Conservation (phyloP, 2,797 vertebrate species). For the Falco cherrug region DNA sequence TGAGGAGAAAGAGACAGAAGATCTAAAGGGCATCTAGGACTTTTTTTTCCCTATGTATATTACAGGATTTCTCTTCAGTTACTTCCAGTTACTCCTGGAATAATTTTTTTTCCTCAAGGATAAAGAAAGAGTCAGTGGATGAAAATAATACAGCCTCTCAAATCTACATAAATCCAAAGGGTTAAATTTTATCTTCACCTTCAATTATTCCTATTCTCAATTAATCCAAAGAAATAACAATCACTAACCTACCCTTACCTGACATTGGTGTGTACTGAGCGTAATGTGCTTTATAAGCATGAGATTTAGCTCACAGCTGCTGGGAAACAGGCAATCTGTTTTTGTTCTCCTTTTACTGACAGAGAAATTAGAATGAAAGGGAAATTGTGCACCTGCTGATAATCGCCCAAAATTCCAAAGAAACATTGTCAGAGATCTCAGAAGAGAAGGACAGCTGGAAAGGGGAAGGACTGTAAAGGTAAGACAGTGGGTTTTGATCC, state of each 20-base stretch:
- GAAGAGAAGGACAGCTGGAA: not conserved
- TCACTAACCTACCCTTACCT: not conserved
- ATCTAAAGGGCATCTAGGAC: not conserved
- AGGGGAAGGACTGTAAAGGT: not conserved
- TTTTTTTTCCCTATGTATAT: not conserved
- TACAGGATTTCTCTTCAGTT: not conserved
- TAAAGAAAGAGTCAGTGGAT: not conserved
- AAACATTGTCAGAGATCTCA: not conserved
- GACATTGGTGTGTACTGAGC: not conserved
- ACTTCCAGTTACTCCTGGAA: not conserved
- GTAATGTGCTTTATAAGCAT: not conserved
- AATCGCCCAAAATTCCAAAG: not conserved
- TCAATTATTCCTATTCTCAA: not conserved
- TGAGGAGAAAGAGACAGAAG: not conserved
- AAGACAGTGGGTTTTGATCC: not conserved
- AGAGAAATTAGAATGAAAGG: not conserved
- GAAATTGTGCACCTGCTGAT: not conserved
- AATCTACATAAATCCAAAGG: not conserved
- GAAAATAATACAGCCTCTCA: not conserved
- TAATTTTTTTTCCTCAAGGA: not conserved
- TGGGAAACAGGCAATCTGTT: not conserved
- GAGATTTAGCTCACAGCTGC: not conserved
- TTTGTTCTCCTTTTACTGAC: not conserved
- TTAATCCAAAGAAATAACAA: constrained; percentile 20
- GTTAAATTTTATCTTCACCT: not conserved